Base-by-base conservation (phyloP, 2,888 invertebrate genomes). In the Pollenia labialis region DNA sequence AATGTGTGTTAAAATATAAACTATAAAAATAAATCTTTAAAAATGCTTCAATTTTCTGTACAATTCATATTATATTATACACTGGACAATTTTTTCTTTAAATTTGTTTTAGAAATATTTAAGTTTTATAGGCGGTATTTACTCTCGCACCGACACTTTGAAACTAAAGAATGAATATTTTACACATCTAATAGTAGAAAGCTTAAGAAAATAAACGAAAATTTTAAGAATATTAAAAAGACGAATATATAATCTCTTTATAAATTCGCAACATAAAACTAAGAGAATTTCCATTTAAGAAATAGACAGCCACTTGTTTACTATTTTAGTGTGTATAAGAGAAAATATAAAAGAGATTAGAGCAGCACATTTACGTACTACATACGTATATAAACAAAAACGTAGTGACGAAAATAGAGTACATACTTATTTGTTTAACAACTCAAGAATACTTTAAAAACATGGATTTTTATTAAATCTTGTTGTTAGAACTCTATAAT, bases 131-230 rank as follows among this genome's bases (percentile, higher is more conserved):
- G 68, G 58, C 56, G 74, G 60, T 82, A 74, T 85, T 81, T 69
- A 77, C 74, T 85, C 46, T 75, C 75, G 56, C 69, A 75, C 58
- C 85, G 85, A 74, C 68, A 48, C 56, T 75, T 54, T 62, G 40
- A 56, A 80, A 85, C 68, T 85, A 75, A 84, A 54, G 23, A 69
- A 69, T 69, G 42, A 80, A 54, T 69, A 75, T 75, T 69, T 64
- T 42, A 10, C 48, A 42, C 60, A 60, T 62, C 16, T 52, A 60
- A 16, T 48, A 77, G 50, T 46, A 79, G 50, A 84, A 64, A 64
- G 46, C 23, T 23, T 14, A 42, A 58, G 14, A 56, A 79, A 84
- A 11, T 40, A 66, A 62, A 32, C 32, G 32, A 11, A 62, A 60
- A 54, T n/a, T 42, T 18, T 14, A 64, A 83, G 23, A 77, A 56